Base-by-base conservation (phyloP, 37 sponge, comb jelly and placozoan genomes). In the Diacarnus erythraeanus region DNA sequence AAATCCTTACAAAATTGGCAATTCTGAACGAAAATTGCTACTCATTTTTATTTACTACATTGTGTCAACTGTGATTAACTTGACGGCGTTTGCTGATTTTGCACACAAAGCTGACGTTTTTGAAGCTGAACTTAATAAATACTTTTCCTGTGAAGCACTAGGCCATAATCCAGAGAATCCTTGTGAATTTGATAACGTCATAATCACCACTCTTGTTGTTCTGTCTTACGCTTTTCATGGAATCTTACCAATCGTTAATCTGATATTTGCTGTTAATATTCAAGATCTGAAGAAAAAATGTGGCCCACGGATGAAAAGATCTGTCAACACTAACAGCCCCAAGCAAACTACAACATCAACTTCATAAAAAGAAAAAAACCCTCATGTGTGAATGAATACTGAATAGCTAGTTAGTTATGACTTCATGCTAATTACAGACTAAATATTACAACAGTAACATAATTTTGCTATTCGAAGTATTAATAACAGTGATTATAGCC, bases 231-330 rank as follows among this genome's bases (percentile, higher is more conserved):
- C n/a, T 31, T 51, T 79, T 2, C 42, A 64, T 38, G 80, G 80
- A 31, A 4, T 42, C 29, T 38, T 79, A 39, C 69, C 80, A 15
- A n/a, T 67, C 2, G 54, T 68, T 12, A 79, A 79, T 79, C 33
- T 79, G 22, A 40, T 79, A 17, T 79, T 79, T 68, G 71, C 80
- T 68, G n/a, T 79, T 21, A 67, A 79, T 33, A 41, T 79, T 66
- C 18, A 66, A 42, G 80, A 79, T 30, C 35, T 79, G 3, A 79
- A 68, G 66, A 65, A 35, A 3, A 65, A 31, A 65, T 60, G 23
- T 26, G 4, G 22, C 4, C 23, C 9, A 4, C 5, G 23, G n/a
- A 60, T 21, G 61, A 60, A 60, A 60, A 6, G 61, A 23, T 6
- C 23, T 4, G 27, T 65, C 10, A 65, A n/a, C n/a, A n/a, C n/a